Conservation (phyloP, 2,888 invertebrate species). For the Erannis defoliaria region DNA sequence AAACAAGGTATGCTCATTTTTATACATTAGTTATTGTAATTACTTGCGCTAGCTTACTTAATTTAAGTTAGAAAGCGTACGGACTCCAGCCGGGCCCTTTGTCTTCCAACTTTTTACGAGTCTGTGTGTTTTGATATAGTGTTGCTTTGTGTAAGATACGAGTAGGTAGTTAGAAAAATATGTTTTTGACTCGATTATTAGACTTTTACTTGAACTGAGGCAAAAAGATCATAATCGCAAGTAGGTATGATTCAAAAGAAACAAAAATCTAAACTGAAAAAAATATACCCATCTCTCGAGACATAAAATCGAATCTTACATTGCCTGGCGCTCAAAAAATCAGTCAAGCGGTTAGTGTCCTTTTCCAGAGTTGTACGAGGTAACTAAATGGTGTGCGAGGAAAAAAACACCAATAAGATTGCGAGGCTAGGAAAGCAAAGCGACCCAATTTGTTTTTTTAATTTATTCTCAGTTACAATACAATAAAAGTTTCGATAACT, state of each 20-base stretch:
- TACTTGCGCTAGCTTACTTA: conserved; percentile 5
- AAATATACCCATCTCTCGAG: too few relatives aligned
- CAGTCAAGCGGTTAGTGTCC: too few relatives aligned
- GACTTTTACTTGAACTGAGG: neutral
- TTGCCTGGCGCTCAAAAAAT: too few relatives aligned
- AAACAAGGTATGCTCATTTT: conserved; percentile 12
- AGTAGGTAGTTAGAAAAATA: conserved; percentile 3
- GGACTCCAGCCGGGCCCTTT: conserved; percentile 1
- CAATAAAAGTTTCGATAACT: too few relatives aligned
- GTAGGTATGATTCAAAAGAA: neutral
- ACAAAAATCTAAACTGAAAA: too few relatives aligned
- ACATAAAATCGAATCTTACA: too few relatives aligned
- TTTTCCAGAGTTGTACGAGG: too few relatives aligned
- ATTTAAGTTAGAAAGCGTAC: neutral
- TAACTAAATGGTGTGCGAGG: too few relatives aligned
- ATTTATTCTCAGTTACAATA: too few relatives aligned
- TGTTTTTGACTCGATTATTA: neutral
- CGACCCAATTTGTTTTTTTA: too few relatives aligned
- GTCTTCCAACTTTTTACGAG: conserved; percentile 29
- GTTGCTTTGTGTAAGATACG: conserved; percentile 7
- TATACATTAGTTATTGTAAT: neutral
- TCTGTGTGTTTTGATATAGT: conserved; percentile 12
- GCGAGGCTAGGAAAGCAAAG: too few relatives aligned
- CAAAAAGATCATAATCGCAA: neutral
- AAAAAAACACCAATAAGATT: too few relatives aligned